phyloP scores from a whole-genome alignment of 2,797 vertebrate genomes.

The Cossypha heuglini region DNA sequence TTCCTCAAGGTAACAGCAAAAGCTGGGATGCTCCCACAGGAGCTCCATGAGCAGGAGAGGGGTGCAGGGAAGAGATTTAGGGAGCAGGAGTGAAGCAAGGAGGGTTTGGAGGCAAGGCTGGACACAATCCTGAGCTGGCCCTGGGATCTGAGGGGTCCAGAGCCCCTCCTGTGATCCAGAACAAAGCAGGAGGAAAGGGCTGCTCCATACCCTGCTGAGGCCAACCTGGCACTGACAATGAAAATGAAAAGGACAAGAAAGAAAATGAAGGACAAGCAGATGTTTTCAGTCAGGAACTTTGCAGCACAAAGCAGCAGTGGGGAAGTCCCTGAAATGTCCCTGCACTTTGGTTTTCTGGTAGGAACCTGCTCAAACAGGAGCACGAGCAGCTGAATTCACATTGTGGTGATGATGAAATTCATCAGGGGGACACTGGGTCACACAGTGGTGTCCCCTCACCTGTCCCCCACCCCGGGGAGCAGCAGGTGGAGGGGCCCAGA shows the following conservation, averaged over 20 bases:
- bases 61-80: too few relatives aligned
- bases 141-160: rapidly evolving
- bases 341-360: not conserved
- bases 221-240: not conserved
- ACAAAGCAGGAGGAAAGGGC: not conserved
- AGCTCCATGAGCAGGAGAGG: not conserved
- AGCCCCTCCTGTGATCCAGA: not conserved
- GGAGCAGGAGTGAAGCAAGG: not conserved
- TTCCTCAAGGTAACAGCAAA: not conserved
- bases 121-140: not conserved
- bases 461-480: not conserved
- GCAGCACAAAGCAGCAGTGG: not conserved
- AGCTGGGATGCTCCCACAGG: not conserved
- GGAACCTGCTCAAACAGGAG: not conserved
- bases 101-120: not conserved
- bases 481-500: rapidly evolving
- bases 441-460: not conserved
- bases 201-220: not conserved
- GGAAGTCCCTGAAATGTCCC: not conserved
- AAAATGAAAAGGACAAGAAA: too few relatives aligned
- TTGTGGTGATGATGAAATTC: rapidly evolving
- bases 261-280: not conserved
- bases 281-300: not conserved
- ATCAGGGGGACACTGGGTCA: not conserved
- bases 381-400: rapidly evolving